Evolutionary conservation across 2,888 invertebrate genomes (phyloP).

Genomic region (Drosophila pegasa): DNA sequence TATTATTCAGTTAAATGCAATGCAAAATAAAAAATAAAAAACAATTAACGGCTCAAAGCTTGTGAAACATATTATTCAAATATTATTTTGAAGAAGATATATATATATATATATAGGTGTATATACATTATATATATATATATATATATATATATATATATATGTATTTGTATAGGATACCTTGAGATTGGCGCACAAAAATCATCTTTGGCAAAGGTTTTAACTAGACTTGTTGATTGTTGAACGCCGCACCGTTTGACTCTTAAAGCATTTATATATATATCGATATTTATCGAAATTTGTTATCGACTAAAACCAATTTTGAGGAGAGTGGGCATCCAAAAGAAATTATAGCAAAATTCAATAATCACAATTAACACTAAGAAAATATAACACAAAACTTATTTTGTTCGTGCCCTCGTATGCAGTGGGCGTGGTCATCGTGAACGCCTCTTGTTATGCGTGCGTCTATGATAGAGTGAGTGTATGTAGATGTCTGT

Average conservation of each 20-base stretch:
- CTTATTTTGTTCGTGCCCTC: conserved; percentile 12
- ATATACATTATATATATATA: conserved; percentile 10
- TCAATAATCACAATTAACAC: conserved; percentile 40
- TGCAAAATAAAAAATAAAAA: conserved; percentile 26
- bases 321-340: conserved; percentile 4
- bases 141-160: conserved; percentile 13
- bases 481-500: not conserved
- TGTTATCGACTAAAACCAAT: not conserved
- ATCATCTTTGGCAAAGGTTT: conserved; percentile 66
- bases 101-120: conserved; percentile 10
- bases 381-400: conserved; percentile 45
- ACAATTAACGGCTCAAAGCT: conserved; percentile 30
- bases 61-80: conserved; percentile 8
- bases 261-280: conserved; percentile 30
- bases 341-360: conserved; percentile 13
- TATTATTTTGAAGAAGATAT: conserved; percentile 7
- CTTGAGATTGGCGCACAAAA: conserved; percentile 42
- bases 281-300: conserved; percentile 30
- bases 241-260: conserved; percentile 22
- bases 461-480: conserved; percentile 8
- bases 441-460: conserved; percentile 28
- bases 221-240: conserved; percentile 51
- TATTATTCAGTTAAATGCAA: conserved; percentile 64
- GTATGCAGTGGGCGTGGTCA: conserved; percentile 44
- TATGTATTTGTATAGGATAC: conserved; percentile 21